Percentiles rank a stretch among this genome's conserved stretches.
These are phyloP conservation scores for Alviniconcha strummeri DNA, from an alignment of 2,888 invertebrate species.

Conservation along the genomic window DNA sequence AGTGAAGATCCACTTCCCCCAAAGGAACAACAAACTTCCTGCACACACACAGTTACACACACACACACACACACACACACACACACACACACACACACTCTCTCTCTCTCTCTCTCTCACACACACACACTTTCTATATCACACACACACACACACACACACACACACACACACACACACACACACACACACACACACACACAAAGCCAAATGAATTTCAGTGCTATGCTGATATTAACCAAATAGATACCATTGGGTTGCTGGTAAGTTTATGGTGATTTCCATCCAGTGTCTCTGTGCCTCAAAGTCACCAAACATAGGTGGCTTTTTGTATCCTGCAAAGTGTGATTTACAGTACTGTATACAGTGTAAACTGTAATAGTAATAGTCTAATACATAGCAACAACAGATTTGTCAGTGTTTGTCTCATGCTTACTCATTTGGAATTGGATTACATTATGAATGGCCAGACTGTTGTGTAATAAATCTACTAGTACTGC, in stretches of 20 bases:
- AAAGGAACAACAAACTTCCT: background rate
- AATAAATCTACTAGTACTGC: too few species aligned
- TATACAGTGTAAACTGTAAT: too few species aligned
- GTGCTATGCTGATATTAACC: background rate
- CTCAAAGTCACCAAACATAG: conserved; percentile 98
- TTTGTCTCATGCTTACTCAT: too few species aligned
- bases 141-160: too few species aligned
- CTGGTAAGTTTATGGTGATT: conserved; percentile 90
- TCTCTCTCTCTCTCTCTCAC: too few species aligned
- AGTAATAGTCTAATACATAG: too few species aligned
- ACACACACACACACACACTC: background rate
- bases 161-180: too few species aligned
- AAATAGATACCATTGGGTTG: conserved; percentile 75
- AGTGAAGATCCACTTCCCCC: background rate
- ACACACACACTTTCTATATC: too few species aligned
- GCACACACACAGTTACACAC: background rate
- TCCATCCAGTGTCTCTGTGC: conserved; percentile 99
- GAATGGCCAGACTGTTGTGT: too few species aligned
- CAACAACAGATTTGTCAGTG: too few species aligned
- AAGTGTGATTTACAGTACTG: background rate
- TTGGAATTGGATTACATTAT: too few species aligned
- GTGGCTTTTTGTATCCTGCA: conserved; percentile 78
- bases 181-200: too few species aligned
- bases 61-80: background rate
- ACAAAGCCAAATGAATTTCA: background rate